These are phyloP conservation scores for Epinephelus moara DNA, from an alignment of 2,113 vertebrate genomes.

Conservation along the genomic window DNA sequence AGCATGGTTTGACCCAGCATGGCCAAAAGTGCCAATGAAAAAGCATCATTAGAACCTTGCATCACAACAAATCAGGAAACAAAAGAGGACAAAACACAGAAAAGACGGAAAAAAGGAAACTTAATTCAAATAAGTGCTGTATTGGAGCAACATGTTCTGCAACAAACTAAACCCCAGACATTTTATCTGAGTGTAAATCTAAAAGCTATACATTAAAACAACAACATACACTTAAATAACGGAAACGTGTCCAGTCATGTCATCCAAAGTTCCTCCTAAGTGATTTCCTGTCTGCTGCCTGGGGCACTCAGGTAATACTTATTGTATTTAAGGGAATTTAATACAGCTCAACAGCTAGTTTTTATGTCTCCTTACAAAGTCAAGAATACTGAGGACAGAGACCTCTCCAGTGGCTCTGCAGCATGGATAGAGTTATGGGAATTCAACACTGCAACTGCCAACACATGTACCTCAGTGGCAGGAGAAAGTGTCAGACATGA, in stretches of 20 bases:
- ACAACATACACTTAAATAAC: constrained; percentile 7
- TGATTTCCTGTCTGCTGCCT: constrained; percentile 34
- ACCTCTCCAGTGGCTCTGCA: constrained; percentile 53
- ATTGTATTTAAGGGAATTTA: constrained; percentile 46
- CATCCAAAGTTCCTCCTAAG: constrained; percentile 32
- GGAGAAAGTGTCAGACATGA: constrained; percentile 74
- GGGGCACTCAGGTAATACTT: constrained; percentile 25
- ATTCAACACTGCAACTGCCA: constrained; percentile 69
- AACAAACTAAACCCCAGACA: background rate
- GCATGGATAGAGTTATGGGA: constrained; percentile 62
- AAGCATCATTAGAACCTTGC: too few relatives aligned
- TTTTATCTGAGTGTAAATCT: background rate
- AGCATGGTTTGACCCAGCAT: too few relatives aligned
- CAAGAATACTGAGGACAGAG: constrained; percentile 30
- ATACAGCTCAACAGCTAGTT: constrained; percentile 48
- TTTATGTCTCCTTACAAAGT: constrained; percentile 24
- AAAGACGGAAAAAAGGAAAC: background rate
- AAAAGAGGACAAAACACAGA: background rate
- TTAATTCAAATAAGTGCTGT: background rate
- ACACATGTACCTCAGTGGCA: constrained; percentile 71
- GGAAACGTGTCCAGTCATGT: constrained; percentile 19
- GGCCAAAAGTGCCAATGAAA: too few relatives aligned
- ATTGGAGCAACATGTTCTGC: background rate
- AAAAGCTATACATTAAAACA: constrained; percentile 5
- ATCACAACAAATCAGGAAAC: background rate